Conservation (phyloP, 2,888 invertebrate species). For the Arctia plantaginis region DNA sequence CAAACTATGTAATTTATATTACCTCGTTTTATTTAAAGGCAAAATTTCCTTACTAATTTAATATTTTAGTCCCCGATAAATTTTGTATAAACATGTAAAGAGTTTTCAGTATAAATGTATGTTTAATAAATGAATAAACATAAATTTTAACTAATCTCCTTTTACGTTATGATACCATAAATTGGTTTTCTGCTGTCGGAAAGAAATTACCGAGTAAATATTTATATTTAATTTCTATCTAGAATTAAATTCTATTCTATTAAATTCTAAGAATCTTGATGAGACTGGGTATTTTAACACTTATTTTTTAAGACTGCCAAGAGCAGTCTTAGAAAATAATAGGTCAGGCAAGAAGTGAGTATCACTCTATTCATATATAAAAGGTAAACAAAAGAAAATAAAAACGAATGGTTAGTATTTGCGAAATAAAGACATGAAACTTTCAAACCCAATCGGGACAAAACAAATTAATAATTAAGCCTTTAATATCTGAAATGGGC, state of each 20-base stretch:
- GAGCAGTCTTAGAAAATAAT: no score
- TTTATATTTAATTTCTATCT: background rate
- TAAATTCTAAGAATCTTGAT: background rate
- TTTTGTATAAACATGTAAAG: no score
- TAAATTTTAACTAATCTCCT: background rate
- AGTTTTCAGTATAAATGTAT: no score
- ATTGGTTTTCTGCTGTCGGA: background rate
- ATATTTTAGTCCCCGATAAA: no score
- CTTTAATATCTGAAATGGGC: conserved; percentile 36
- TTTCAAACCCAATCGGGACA: conserved; percentile 11
- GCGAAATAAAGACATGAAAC: conserved; percentile 11
- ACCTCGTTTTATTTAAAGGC: no score
- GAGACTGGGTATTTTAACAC: background rate
- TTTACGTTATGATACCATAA: background rate
- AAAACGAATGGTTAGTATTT: background rate
- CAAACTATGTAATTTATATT: no score
- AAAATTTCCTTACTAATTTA: no score
- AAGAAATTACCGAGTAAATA: background rate
- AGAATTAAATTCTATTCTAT: no score
- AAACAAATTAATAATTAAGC: conserved; percentile 37
- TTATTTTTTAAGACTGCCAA: background rate
- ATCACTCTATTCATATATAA: background rate
- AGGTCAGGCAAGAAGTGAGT: background rate
- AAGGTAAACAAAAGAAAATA: background rate
- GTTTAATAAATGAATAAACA: background rate